Base-by-base conservation (phyloP, 2,797 vertebrate species). In the Acanthornis magna region DNA sequence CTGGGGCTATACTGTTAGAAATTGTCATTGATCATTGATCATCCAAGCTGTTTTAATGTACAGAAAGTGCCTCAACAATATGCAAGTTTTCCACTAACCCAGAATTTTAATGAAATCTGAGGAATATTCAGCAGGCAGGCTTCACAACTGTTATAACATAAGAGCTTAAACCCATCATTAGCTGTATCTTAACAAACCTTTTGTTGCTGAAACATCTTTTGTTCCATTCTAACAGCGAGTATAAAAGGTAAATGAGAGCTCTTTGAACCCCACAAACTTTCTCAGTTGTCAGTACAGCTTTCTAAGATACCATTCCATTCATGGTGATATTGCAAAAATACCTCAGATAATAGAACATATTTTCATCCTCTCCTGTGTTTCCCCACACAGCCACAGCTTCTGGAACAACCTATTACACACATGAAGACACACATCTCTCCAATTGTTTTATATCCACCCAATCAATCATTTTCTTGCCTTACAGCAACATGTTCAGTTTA, bases 401-500 rank as follows among this genome's bases (percentile, higher is more conserved):
- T 84, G 63, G 75, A 70, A 76, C 40, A 94, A 73, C 45, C 68
- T 91, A 94, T 96, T 94, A 92, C 78, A 95, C 91, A 95, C 62
- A 72, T 89, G 93, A 96, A 48, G 75, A 89, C 78, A 84, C 90
- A 93, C 76, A 89, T 86, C 40, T 96, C 51, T 94, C 54, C 92
- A 94, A 7, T 71, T 91, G 89, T 79, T 94, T 84, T 94, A 50
- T 87, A 94, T 57, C 66, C 43, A 89, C n/a, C 11, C 45, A 84
- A 92, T 96, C 85, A 89, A 91, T 96, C 89, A 84, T 89, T 65
- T 92, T 84, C 45, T 70, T 91, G 63, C 86, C 93, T 96, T 89
- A 84, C 7, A 63, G 88, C 57, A 91, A 91, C 19, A 54, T 15
- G 4, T 68, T 92, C 58, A 13, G n/a, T 61, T 68, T 42, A 63